phyloP scores from a whole-genome alignment of 23 tunicate species.

The Halocynthia roretzi region DNA sequence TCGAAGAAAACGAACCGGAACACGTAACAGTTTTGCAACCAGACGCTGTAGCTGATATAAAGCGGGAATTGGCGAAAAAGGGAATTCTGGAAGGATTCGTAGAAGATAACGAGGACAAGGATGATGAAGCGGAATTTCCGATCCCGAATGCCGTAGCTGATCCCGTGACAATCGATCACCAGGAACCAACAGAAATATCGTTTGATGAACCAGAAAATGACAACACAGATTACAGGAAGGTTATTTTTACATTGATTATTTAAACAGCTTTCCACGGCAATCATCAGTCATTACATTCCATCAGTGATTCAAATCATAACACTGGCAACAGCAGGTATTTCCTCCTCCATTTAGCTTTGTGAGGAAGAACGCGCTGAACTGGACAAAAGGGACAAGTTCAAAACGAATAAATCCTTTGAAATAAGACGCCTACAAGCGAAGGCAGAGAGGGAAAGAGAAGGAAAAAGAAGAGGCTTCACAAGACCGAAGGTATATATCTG shows the following conservation, averaged over 20 bases:
- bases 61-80: constrained; percentile 66
- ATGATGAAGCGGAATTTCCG: too few species aligned
- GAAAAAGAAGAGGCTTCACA: constrained; percentile 42
- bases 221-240: too few species aligned
- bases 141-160: background rate
- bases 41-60: constrained; percentile 54
- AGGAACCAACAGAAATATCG: background rate
- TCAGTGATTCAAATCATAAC: too few species aligned
- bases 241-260: background rate
- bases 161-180: background rate
- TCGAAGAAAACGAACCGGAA: constrained; percentile 16
- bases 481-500: constrained; percentile 36
- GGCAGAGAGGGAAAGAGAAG: constrained; percentile 75
- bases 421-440: constrained; percentile 80
- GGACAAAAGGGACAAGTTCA: constrained; percentile 61
- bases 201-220: background rate
- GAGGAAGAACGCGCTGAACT: background rate
- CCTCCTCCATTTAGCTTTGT: too few species aligned
- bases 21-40: constrained; percentile 43
- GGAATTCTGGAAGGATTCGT: constrained; percentile 37
- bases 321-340: too few species aligned
- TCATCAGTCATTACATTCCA: constrained; percentile 19
- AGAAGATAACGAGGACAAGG: background rate
- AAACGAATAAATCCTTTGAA: constrained; percentile 88
- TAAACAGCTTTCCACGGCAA: constrained; percentile 11